phyloP scores from a whole-genome alignment of 2,797 vertebrate species.

The Cheirogaleus major region DNA sequence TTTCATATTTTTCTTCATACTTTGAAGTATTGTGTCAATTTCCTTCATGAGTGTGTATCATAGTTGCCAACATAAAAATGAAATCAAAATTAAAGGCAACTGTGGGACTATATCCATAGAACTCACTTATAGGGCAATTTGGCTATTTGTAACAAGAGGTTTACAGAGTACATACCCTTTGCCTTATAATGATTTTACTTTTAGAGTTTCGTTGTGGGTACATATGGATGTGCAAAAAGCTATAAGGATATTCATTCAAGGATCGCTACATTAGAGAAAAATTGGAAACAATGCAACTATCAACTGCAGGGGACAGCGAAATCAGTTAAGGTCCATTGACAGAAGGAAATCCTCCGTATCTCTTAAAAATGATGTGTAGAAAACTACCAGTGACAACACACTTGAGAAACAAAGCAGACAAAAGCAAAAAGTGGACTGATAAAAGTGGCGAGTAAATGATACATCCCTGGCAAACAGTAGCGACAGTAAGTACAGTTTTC shows the following conservation, averaged over 20 bases:
- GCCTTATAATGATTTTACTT: background rate
- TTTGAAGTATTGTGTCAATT: background rate
- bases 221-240: background rate
- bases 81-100: background rate
- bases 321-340: background rate
- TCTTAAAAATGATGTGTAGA: background rate
- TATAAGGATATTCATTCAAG: background rate
- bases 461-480: background rate
- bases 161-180: background rate
- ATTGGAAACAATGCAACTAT: background rate
- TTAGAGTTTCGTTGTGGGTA: background rate
- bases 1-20: background rate
- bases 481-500: background rate
- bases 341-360: background rate
- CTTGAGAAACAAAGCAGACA: slow-evolving; percentile 41
- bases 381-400: background rate
- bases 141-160: background rate
- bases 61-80: background rate
- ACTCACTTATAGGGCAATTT: background rate
- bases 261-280: background rate
- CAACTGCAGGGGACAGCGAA: background rate
- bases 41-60: background rate
- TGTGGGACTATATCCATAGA: no score
- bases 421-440: slow-evolving; percentile 3
- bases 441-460: background rate